Base-by-base conservation (phyloP, 2,888 invertebrate species). In the Glyphotaelius pellucidus region DNA sequence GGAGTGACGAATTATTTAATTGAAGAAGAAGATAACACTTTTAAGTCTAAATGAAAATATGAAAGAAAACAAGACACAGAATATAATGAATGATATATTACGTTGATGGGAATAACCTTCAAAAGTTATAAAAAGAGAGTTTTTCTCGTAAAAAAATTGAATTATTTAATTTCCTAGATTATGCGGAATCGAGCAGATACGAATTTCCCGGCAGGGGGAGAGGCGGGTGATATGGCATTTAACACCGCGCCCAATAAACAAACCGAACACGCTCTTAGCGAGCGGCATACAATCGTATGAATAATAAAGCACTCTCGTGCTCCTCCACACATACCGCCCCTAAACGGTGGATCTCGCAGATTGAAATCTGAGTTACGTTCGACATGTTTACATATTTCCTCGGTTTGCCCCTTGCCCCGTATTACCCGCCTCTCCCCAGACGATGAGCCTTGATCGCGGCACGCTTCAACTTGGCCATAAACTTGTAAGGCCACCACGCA, bases 281-380 rank as follows among this genome's bases (percentile, higher is more conserved):
- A 90, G 93, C 92, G 90, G 91, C 90, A 85, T 91, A 93, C 93
- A 93, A 92, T 93, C 91, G 92, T 91, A 93, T 93, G 93, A 93
- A 93, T 93, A 93, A 93, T 93, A 93, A 92, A 93, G 90, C 92
- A 90, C 91, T 91, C 91, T 92, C 92, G 92, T 91, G 88, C 92
- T 81, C 79, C 89, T 90, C 92, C 52, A 89, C 92, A 92, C 90
- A 90, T 91, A 84, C 80, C 92, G 90, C 83, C 92, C 92, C 89
- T 80, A 80, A 79, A 86, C 91, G 42, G 84, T 80, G 89, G 85
- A 91, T 91, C 91, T 92, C 92, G 92, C 93, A 93, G 93, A 94
- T 93, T 93, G 94, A 93, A 94, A 94, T 94, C 94, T 94, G 94
- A 94, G 93, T 94, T 94, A 94, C 93, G 94, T 93, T 93, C 94